Evolutionary conservation across 1,140 invertebrate genomes (phyloP).

Genomic region (Lucilia cuprina): DNA sequence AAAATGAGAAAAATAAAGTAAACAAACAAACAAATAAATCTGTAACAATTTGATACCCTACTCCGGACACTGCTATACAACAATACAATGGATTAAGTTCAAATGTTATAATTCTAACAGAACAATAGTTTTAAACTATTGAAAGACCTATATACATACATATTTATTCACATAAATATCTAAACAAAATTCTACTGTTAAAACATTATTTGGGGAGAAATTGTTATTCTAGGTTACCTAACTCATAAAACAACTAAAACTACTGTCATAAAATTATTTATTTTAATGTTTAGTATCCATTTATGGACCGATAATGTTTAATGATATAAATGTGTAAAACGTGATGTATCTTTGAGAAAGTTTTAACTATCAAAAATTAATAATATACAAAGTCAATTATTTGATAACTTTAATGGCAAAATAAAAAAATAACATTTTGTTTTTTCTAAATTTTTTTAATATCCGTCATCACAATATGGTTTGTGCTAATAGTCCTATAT

Average conservation of each 20-base stretch:
- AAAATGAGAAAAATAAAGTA: not conserved
- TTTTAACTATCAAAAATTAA: constrained; percentile 13
- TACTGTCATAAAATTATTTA: no score
- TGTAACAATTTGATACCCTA: constrained; percentile 5
- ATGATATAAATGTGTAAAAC: constrained; percentile 21
- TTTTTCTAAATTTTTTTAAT: not conserved
- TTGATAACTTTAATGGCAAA: not conserved
- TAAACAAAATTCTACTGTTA: no score
- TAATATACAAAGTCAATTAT: not conserved
- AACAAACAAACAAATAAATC: not conserved
- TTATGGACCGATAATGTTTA: not conserved
- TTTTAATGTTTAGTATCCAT: not conserved
- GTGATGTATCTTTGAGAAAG: constrained; percentile 14
- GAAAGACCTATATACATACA: no score
- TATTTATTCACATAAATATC: no score
- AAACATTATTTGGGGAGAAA: no score
- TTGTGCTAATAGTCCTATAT: no score
- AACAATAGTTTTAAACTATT: no score
- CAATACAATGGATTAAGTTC: no score
- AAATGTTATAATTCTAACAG: no score
- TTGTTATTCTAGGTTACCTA: no score
- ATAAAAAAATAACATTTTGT: constrained; percentile 1
- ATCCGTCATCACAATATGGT: no score
- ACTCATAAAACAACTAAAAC: no score
- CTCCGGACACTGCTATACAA: not conserved